phyloP scores from a whole-genome alignment of 2,888 invertebrate species.

The Cordilura impudica region DNA sequence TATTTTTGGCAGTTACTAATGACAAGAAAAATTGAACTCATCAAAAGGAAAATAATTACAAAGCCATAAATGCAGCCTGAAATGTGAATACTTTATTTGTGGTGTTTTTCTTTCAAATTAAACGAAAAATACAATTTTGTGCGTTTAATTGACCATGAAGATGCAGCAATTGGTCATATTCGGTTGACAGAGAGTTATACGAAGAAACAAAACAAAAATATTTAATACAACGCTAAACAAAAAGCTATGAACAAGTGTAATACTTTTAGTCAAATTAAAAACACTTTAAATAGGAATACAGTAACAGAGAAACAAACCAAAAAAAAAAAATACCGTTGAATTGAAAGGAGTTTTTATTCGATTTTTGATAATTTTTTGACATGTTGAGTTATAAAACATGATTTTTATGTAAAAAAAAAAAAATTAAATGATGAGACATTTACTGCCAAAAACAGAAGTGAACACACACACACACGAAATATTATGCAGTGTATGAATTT shows the following conservation, averaged over 20 bases:
- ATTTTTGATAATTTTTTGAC: conserved; percentile 21
- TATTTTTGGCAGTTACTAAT: conserved; percentile 54
- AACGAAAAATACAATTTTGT: conserved; percentile 14
- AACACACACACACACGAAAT: too few relatives aligned
- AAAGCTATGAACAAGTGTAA: not conserved
- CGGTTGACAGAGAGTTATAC: not conserved
- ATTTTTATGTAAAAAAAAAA: not conserved
- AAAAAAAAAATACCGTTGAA: not conserved
- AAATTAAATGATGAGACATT: conserved; percentile 8
- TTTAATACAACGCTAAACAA: too few relatives aligned
- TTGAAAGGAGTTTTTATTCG: not conserved
- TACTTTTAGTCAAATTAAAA: conserved; percentile 18
- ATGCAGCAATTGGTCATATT: conserved; percentile 12
- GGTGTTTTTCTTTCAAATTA: conserved; percentile 6
- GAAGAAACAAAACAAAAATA: not conserved
- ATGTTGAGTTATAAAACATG: conserved; percentile 14
- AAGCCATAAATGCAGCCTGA: not conserved
- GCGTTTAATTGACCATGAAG: conserved; percentile 45
- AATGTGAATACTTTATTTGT: not conserved
- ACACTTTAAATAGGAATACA: conserved; percentile 14
- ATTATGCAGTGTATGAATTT: conserved; percentile 2
- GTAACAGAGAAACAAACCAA: not conserved
- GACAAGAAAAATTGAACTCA: conserved; percentile 20
- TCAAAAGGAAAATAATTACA: not conserved
- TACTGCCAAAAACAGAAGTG: not conserved